Evolutionary conservation across 2,113 vertebrate genomes (phyloP).

Genomic region (Mellivora capensis): DNA sequence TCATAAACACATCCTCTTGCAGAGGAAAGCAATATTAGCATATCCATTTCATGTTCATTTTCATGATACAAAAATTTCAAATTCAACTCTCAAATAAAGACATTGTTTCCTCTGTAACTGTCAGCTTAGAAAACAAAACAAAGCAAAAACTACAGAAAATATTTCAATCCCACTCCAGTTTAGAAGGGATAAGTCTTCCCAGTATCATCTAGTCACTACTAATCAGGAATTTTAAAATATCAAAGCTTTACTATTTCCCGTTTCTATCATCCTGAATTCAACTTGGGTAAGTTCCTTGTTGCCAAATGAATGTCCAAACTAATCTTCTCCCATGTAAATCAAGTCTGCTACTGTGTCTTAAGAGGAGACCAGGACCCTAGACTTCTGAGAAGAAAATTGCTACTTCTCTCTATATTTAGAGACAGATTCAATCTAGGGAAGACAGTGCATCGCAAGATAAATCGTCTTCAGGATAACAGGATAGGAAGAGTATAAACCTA

Average conservation of each 20-base stretch:
- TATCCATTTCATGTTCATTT: not conserved
- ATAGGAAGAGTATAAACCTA: accelerated
- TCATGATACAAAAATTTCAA: not conserved
- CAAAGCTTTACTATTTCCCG: not conserved
- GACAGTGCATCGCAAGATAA: not conserved
- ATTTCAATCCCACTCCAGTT: not conserved
- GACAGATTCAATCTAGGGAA: no score
- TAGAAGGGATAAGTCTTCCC: not conserved
- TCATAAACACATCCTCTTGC: not conserved
- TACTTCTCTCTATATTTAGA: not conserved
- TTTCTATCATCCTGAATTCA: not conserved
- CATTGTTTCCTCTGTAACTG: not conserved
- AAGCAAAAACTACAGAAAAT: not conserved
- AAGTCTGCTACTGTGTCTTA: not conserved
- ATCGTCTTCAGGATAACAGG: not conserved
- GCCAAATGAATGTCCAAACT: not conserved
- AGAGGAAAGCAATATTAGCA: not conserved
- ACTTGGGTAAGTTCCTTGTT: not conserved
- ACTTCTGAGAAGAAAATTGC: not conserved
- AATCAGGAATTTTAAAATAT: not conserved
- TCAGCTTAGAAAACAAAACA: not conserved
- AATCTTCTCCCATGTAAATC: not conserved
- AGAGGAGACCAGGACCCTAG: not conserved
- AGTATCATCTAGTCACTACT: not conserved
- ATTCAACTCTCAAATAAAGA: not conserved